Base-by-base conservation (phyloP, 2,888 invertebrate genomes). In the Drosophila paramelanica region DNA sequence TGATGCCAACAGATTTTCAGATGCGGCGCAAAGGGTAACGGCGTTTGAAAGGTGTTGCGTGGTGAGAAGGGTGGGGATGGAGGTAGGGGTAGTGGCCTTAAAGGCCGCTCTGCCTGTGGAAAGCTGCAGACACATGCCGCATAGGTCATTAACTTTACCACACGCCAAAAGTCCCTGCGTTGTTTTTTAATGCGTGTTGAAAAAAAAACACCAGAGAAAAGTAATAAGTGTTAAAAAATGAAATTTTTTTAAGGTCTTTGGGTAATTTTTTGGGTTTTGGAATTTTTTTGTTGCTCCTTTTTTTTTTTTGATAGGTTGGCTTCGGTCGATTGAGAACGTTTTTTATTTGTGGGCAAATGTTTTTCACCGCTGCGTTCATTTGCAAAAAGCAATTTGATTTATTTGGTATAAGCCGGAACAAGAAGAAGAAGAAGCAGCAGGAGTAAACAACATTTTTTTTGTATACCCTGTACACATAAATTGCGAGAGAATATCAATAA, bases 331-430 rank as follows among this genome's bases (percentile, higher is more conserved):
- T 10, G 31, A 3, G 31, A 10, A 23, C 5, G 8, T 7, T 7
- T 51, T 51, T 50, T 7, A 3, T 58, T 31, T 14, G 5, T 31
- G 11, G 5, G 11, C n/a, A 39, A 65, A 60, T 14, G 23, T 45
- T 14, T 47, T 38, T 38, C 27, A 20, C n/a, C 25, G 23, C 20
- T 41, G 56, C 27, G 10, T 33, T 50, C 39, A 39, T 20, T 43
- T 55, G 47, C 14, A 56, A 79, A 66, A 66, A 60, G 60, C 86
- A 80, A 83, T 76, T 84, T 87, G 73, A 78, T 87, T 87, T 83
- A 83, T 83, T 71, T 78, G 72, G 31, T 31, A 73, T 69, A 50
- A 52, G 46, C 13, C 66, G 38, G 59, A 42, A 57, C 33, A 53
- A 13, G 36, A 13, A 36, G 13, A 36, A 36, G 36, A 36, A 33